A percentile compares a stretch with the other conserved stretches of the same genome.
Conservation (phyloP, 1,140 invertebrate genomes). For the Trichonephila inaurata region DNA sequence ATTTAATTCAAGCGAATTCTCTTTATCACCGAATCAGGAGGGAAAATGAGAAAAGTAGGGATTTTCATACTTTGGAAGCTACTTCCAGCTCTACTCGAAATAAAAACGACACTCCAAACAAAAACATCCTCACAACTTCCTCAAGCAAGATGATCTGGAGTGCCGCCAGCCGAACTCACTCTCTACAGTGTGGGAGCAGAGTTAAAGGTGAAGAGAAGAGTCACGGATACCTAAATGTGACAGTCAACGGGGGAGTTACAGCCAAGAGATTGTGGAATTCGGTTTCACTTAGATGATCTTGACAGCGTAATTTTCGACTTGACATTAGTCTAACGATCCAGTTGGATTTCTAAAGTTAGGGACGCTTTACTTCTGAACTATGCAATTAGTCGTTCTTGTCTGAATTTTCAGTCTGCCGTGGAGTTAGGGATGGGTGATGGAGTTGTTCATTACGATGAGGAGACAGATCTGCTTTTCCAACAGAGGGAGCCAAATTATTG, state of each 20-base stretch:
- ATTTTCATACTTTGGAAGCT: not conserved
- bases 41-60: not conserved
- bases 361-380: conserved; percentile 59
- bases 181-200: conserved; percentile 20
- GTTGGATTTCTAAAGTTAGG: conserved; percentile 69
- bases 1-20: not conserved
- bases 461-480: conserved; percentile 56
- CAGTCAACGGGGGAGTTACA: conserved; percentile 48
- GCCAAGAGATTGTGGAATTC: conserved; percentile 69
- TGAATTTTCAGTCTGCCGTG: conserved; percentile 30
- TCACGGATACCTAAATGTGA: conserved; percentile 68
- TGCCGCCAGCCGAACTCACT: conserved; percentile 10
- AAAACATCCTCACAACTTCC: not conserved
- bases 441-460: conserved; percentile 55
- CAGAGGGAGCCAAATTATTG: conserved; percentile 34
- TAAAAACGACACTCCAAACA: conserved; percentile 35
- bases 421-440: conserved; percentile 16
- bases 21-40: not conserved
- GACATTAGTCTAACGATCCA: conserved; percentile 71
- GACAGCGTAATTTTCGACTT: conserved; percentile 70
- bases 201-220: conserved; percentile 63
- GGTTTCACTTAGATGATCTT: conserved; percentile 70
- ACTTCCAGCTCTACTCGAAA: conserved; percentile 7
- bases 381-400: conserved; percentile 63
- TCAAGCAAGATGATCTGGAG: conserved; percentile 45